phyloP scores from a whole-genome alignment of 2,113 vertebrate genomes.

The Pungitius pungitius region DNA sequence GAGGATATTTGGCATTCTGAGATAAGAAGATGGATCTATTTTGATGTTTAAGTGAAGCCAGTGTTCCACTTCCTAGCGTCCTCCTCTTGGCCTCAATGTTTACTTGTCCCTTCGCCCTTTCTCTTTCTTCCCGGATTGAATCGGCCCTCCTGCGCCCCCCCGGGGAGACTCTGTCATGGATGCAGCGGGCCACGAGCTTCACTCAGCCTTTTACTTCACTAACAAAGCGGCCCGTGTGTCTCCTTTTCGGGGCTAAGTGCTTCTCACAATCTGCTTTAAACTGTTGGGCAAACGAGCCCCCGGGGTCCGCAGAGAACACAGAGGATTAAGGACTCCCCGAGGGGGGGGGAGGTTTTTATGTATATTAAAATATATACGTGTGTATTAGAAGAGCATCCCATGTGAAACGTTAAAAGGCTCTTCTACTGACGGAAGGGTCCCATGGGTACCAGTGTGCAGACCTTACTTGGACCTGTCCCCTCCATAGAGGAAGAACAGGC shows the following conservation, averaged over 20 bases:
- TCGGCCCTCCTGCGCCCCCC: conserved; percentile 40
- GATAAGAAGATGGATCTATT: neutral
- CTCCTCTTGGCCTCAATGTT: conserved; percentile 33
- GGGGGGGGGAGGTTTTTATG: conserved; percentile 43
- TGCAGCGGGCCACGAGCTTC: conserved; percentile 76
- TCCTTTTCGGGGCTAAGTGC: conserved; percentile 83
- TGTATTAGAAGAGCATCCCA: conserved; percentile 5
- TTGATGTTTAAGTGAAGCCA: neutral
- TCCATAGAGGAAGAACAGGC: conserved; percentile 43
- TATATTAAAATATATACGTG: conserved; percentile 25
- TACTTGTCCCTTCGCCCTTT: conserved; percentile 41
- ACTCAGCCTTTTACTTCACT: conserved; percentile 85
- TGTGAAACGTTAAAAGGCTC: conserved; percentile 51
- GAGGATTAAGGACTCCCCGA: conserved; percentile 52
- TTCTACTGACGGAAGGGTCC: conserved; percentile 4
- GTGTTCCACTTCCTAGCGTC: neutral
- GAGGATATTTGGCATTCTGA: neutral
- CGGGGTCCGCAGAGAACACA: conserved; percentile 56
- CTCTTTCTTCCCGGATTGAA: conserved; percentile 42
- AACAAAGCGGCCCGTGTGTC: conserved; percentile 82
- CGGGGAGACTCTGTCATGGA: conserved; percentile 57
- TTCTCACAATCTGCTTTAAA: conserved; percentile 81
- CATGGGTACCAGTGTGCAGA: conserved; percentile 15
- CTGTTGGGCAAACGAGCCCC: conserved; percentile 75
- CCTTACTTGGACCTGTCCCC: conserved; percentile 35